Conservation (phyloP, 2,797 vertebrate species). For the Rhadinocentrus ornatus region DNA sequence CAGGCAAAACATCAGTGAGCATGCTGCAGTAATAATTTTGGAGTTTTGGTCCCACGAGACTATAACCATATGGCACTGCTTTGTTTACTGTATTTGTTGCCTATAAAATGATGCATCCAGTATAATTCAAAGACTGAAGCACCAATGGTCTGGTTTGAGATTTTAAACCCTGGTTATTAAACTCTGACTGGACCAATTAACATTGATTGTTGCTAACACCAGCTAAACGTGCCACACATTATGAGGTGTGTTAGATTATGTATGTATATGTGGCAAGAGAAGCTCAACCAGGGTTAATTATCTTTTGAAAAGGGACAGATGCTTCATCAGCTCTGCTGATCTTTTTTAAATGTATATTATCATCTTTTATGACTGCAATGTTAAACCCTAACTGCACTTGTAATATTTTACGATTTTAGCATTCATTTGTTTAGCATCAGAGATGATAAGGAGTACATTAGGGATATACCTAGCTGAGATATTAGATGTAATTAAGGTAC, state of each 20-base stretch:
- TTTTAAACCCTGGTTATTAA: conserved; percentile 40
- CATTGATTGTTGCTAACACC: conserved; percentile 45
- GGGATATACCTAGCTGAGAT: conserved; percentile 37
- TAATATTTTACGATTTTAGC: neutral
- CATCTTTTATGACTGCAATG: neutral
- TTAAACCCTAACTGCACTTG: neutral
- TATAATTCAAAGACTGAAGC: conserved; percentile 10
- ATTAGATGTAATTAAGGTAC: conserved; percentile 35
- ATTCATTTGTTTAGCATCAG: conserved; percentile 23
- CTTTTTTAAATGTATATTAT: too few relatives aligned
- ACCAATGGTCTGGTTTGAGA: conserved; percentile 14
- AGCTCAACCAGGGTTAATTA: conserved; percentile 57
- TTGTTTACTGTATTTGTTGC: neutral
- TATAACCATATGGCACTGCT: neutral
- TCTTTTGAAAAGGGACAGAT: conserved; percentile 31
- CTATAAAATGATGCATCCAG: conserved; percentile 12
- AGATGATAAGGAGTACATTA: conserved; percentile 18
- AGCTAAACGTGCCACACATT: conserved; percentile 35
- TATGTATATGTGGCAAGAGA: conserved; percentile 55
- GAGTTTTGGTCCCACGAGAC: neutral
- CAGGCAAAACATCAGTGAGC: neutral
- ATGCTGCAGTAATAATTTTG: neutral
- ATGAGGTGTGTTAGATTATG: conserved; percentile 48
- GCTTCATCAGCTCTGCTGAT: conserved; percentile 49
- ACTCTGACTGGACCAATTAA: conserved; percentile 38